Evolutionary conservation across 2,797 vertebrate genomes (phyloP).

Genomic region (Schizothorax lantsangensis): DNA sequence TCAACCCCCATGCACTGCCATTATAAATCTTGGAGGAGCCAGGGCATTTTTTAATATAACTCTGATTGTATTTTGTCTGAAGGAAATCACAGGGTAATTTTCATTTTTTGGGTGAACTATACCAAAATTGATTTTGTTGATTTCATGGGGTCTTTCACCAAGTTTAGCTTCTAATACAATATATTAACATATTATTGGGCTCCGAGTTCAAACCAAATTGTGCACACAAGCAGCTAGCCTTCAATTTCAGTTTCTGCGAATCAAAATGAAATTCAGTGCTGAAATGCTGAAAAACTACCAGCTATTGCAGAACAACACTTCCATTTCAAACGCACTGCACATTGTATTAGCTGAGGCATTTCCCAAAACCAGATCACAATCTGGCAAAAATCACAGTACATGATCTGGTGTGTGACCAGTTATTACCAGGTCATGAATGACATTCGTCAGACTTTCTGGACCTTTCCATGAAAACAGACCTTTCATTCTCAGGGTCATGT

Average conservation of each 20-base stretch:
- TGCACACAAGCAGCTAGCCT: neutral
- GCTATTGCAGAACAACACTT: neutral
- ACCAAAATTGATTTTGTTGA: neutral
- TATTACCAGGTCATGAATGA: too few relatives aligned
- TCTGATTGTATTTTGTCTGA: too few relatives aligned
- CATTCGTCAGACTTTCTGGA: neutral
- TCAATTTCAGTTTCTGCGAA: neutral
- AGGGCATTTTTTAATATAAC: too few relatives aligned
- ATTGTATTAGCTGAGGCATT: neutral
- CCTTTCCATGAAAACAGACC: neutral
- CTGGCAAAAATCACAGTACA: neutral
- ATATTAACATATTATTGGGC: neutral
- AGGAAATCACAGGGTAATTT: too few relatives aligned
- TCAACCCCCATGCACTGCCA: neutral
- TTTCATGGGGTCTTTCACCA: neutral
- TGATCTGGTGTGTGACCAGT: neutral
- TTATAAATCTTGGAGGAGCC: neutral
- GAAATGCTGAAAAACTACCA: neutral
- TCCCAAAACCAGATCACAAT: neutral
- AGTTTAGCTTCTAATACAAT: neutral
- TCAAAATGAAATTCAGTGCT: neutral
- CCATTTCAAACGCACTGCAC: neutral
- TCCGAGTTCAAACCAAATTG: neutral
- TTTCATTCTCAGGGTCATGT: neutral
- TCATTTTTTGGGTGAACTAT: neutral